Conservation (phyloP, 2,113 vertebrate genomes). For the Accipiter cooperii region DNA sequence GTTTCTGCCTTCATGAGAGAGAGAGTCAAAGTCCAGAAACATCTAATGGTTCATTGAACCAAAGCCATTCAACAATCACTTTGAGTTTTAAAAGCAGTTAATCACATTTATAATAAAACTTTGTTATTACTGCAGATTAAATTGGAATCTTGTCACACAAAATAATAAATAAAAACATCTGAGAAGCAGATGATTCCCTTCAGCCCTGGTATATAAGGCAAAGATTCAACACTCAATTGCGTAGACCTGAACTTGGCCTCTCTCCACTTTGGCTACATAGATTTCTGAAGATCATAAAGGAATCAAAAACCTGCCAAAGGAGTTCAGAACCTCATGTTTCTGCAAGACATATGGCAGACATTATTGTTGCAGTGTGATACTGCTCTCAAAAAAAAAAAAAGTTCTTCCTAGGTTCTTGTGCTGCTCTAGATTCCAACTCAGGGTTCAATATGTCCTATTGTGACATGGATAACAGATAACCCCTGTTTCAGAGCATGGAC, state of each 20-base stretch:
- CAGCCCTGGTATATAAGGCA: background rate
- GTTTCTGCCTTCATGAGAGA: background rate
- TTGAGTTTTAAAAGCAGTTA: background rate
- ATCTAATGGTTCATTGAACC: background rate
- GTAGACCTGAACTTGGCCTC: background rate
- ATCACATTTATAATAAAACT: background rate
- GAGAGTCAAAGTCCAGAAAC: background rate
- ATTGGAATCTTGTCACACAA: background rate
- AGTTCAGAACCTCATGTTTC: background rate
- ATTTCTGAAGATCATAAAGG: background rate
- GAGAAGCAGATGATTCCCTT: slow-evolving; percentile 9
- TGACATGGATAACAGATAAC: background rate
- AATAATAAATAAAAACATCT: slow-evolving; percentile 27
- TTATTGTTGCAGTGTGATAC: background rate
- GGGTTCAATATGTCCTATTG: background rate
- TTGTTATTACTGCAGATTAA: background rate
- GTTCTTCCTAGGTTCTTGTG: background rate
- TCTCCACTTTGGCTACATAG: background rate
- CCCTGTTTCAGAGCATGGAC: background rate
- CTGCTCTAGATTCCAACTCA: background rate
- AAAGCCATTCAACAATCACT: background rate
- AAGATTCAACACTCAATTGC: background rate
- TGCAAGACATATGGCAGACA: background rate
- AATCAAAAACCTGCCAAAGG: background rate
- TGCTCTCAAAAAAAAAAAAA: background rate